A percentile compares a stretch with the other conserved stretches of the same genome.
These are phyloP conservation scores for Argyresthia goedartella DNA, from an alignment of 2,888 invertebrate genomes.

Conservation along the genomic window DNA sequence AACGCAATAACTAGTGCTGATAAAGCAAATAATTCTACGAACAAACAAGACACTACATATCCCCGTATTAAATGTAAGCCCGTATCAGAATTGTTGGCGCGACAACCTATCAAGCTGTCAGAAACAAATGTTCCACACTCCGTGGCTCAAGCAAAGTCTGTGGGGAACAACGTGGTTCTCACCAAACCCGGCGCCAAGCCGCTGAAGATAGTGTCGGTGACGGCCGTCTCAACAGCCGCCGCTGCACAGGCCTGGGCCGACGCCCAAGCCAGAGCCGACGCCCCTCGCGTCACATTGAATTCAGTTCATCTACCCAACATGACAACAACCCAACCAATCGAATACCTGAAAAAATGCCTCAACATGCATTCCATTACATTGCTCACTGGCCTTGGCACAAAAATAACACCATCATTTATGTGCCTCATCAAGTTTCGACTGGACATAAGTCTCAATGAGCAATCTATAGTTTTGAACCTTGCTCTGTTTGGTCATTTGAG, in stretches of 20 bases:
- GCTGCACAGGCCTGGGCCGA: neutral
- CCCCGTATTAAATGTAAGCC: constrained; percentile 58
- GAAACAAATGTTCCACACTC: neutral
- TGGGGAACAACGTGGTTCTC: neutral
- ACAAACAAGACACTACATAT: constrained; percentile 3
- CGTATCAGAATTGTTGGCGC: constrained; percentile 44
- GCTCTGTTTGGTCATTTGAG: constrained; percentile 28
- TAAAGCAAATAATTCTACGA: neutral
- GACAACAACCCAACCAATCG: constrained; percentile 39
- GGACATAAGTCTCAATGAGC: constrained; percentile 32
- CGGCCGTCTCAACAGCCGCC: constrained; percentile 12
- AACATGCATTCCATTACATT: constrained; percentile 30
- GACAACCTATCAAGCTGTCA: neutral
- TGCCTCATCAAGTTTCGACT: constrained; percentile 48
- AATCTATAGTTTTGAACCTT: constrained; percentile 30
- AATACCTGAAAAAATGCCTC: constrained; percentile 38
- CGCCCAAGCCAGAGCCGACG: neutral
- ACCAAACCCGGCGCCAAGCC: neutral
- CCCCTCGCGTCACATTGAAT: constrained; percentile 19
- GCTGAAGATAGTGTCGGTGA: neutral
- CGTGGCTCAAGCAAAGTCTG: neutral
- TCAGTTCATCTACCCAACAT: constrained; percentile 43
- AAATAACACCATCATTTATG: constrained; percentile 18
- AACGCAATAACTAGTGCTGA: neutral
- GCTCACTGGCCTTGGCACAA: constrained; percentile 24